Conservation (phyloP, 2,797 vertebrate species). For the Schizothorax lantsangensis region DNA sequence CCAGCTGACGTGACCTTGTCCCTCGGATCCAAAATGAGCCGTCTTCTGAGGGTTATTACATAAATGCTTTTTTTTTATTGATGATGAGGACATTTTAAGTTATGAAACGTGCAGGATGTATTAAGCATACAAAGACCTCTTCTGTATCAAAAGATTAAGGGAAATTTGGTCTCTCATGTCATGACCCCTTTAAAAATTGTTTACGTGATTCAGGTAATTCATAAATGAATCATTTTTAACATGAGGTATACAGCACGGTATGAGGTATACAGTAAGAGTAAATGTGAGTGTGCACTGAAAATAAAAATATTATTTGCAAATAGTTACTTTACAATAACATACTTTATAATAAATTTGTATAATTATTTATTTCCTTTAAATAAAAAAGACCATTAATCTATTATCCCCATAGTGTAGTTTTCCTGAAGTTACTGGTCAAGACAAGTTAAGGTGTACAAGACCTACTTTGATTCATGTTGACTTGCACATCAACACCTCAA, state of each 20-base stretch:
- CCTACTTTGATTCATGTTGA: neutral
- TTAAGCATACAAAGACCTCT: too few species aligned
- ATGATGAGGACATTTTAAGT: too few species aligned
- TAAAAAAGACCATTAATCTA: neutral
- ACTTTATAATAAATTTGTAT: neutral
- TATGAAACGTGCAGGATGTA: too few species aligned
- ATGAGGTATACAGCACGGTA: neutral
- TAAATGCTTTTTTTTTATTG: too few species aligned
- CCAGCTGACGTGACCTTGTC: neutral
- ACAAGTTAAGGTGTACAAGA: neutral
- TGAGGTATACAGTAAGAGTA: neutral
- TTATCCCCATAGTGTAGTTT: neutral
- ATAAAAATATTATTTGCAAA: neutral
- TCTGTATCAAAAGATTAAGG: neutral
- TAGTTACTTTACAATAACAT: neutral
- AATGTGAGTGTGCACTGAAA: too few species aligned
- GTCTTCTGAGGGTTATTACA: too few species aligned
- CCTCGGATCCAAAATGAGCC: neutral
- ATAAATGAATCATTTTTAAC: neutral
- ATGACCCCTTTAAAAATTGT: neutral
- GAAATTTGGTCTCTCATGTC: neutral
- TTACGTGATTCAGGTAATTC: neutral
- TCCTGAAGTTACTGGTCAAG: neutral
- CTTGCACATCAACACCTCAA: neutral
- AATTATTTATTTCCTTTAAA: neutral